Base-by-base conservation (phyloP, 1,140 invertebrate species). In the Rhyzopertha dominica region DNA sequence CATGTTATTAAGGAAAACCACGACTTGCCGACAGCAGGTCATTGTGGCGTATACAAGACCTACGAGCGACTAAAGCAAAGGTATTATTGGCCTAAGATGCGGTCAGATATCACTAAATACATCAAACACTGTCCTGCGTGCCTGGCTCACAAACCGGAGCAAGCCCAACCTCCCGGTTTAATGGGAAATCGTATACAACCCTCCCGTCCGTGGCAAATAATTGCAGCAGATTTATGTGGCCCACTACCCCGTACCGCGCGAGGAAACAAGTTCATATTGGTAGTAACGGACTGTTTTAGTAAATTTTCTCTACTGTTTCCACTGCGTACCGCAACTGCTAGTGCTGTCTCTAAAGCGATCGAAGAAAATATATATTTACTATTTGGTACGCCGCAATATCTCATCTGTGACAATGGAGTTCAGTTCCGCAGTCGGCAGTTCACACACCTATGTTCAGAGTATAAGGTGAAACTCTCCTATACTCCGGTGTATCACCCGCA, bases 181-280 rank as follows among this genome's bases (percentile, higher is more conserved):
- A n/a, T n/a, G n/a, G n/a, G n/a, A n/a, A n/a, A n/a, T n/a, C n/a
- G n/a, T n/a, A n/a, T n/a, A n/a, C 20, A 17, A 9, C 13, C 31
- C 8, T 14, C 19, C 19, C 30, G 29, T 3, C 42, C 47, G 10
- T 49, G 47, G 42, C 17, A 49, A 25, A 2, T 45, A 28, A 25
- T 49, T n/a, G 20, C 30, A 20, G 48, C 32, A 5, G 40, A 70
- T 65, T 38, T 75, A 61, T 41, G 71, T 56, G 51, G 60, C 14
- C 53, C 59, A 3, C 37, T 65, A 2, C 48, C 59, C 2, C 13
- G 26, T 5, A 59, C 50, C 2, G 9, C 24, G 4, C 16, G 5
- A 9, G 50, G 53, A 1, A 58, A 62, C 45, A 47, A 43, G 13
- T 66, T 64, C 49, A 50, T 68, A 10, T 25, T 70, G 3, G 61